Conservation (phyloP, 2,797 vertebrate species). For the Chiloscyllium punctatum region DNA sequence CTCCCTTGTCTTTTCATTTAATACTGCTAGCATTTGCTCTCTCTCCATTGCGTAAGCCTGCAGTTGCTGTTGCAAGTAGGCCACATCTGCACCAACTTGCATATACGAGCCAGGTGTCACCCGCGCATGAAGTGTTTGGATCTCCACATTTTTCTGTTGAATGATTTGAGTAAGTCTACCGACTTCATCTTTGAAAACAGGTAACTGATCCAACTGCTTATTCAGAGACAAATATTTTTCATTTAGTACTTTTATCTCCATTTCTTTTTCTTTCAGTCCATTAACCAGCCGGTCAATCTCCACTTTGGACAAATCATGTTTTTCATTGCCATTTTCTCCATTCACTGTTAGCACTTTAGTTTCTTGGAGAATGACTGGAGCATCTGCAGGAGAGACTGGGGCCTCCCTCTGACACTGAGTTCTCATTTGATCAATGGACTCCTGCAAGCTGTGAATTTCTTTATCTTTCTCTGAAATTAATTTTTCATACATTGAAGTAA, state of each 20-base stretch:
- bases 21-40: constrained; percentile 82
- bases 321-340: constrained; percentile 86
- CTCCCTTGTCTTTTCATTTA: constrained; percentile 91
- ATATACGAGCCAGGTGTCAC: constrained; percentile 63
- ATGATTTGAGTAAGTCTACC: constrained; percentile 85
- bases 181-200: constrained; percentile 75
- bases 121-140: constrained; percentile 81
- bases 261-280: constrained; percentile 92
- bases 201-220: constrained; percentile 81
- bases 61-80: constrained; percentile 86
- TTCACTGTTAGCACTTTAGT: constrained; percentile 77
- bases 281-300: constrained; percentile 82
- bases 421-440: constrained; percentile 65
- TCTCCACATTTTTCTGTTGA: constrained; percentile 89
- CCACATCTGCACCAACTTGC: constrained; percentile 62
- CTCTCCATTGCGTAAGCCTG: constrained; percentile 80
- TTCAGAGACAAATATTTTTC: constrained; percentile 85
- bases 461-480: constrained; percentile 78
- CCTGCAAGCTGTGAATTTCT: constrained; percentile 74
- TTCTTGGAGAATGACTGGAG: constrained; percentile 77
- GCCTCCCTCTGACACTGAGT: constrained; percentile 58
- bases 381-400: constrained; percentile 56
- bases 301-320: constrained; percentile 91
- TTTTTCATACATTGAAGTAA: constrained; percentile 68
- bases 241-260: constrained; percentile 84